A percentile compares a stretch with the other conserved stretches of the same genome.
Evolutionary conservation across 2,113 vertebrate genomes (phyloP).

Genomic region (Dolichotis patagonum): DNA sequence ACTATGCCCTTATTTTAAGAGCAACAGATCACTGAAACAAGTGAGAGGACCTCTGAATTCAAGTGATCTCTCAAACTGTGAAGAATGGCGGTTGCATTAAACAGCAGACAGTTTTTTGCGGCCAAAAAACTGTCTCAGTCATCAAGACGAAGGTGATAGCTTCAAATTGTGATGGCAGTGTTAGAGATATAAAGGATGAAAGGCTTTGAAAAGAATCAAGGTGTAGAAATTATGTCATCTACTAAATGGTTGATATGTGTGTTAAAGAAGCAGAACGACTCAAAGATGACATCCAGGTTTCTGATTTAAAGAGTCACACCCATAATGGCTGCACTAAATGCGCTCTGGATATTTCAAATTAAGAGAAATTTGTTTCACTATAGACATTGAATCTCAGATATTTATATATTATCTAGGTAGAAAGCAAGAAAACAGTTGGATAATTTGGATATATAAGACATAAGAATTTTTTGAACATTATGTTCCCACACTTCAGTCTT

Average conservation of each 20-base stretch:
- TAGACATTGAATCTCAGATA: neutral
- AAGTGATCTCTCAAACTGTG: neutral
- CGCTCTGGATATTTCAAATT: too few relatives aligned
- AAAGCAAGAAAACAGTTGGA: neutral
- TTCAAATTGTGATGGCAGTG: neutral
- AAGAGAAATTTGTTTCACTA: neutral
- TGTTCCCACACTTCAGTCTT: neutral
- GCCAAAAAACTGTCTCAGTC: neutral
- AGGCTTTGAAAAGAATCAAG: neutral
- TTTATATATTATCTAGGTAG: neutral
- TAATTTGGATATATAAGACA: neutral
- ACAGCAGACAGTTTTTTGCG: fast-evolving
- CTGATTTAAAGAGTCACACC: neutral
- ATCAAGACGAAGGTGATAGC: neutral
- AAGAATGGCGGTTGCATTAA: neutral
- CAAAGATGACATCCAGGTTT: neutral
- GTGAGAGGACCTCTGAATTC: neutral
- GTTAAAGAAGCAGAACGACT: neutral
- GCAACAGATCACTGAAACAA: neutral
- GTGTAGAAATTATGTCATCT: neutral
- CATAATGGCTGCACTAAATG: neutral
- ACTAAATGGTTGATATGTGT: neutral
- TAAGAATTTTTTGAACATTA: neutral
- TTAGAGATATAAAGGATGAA: neutral
- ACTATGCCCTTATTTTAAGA: neutral